Evolutionary conservation across 2,797 vertebrate genomes (phyloP).

Genomic region (Diceros bicornis): DNA sequence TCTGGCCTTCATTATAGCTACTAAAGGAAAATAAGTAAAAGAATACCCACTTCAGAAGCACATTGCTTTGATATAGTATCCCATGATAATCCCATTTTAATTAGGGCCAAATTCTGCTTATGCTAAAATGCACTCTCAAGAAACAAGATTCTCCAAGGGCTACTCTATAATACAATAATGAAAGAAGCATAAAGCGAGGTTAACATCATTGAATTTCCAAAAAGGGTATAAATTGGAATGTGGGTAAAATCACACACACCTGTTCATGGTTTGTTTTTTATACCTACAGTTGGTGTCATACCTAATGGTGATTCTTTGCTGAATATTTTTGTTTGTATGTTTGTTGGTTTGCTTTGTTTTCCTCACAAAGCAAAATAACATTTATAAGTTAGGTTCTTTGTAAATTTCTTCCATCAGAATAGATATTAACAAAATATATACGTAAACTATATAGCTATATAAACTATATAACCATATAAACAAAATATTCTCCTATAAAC

Average conservation of each 20-base stretch:
- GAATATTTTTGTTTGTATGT: background rate
- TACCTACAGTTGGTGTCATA: background rate
- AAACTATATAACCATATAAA: background rate
- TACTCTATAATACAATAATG: background rate
- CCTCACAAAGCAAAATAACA: slow-evolving; percentile 18
- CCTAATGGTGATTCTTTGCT: background rate
- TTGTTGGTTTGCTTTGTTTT: slow-evolving; percentile 38
- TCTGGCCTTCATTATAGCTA: background rate
- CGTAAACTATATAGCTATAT: too few relatives aligned
- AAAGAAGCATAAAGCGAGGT: slow-evolving; percentile 26
- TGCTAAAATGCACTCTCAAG: slow-evolving; percentile 35
- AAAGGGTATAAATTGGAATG: background rate
- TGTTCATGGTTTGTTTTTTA: background rate
- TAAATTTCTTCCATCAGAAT: slow-evolving; percentile 3
- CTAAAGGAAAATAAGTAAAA: slow-evolving; percentile 49
- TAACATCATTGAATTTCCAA: slow-evolving; percentile 5
- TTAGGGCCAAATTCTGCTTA: slow-evolving; percentile 55
- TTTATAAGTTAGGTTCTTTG: background rate
- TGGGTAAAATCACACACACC: background rate
- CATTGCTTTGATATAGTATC: slow-evolving; percentile 16
- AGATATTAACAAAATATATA: slow-evolving; percentile 11
- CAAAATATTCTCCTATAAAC: background rate
- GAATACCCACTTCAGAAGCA: slow-evolving; percentile 26
- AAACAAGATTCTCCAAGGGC: slow-evolving; percentile 32
- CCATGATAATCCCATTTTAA: slow-evolving; percentile 66